Evolutionary conservation across 2,797 vertebrate species (phyloP).

Genomic region (Lacerta bilineata): DNA sequence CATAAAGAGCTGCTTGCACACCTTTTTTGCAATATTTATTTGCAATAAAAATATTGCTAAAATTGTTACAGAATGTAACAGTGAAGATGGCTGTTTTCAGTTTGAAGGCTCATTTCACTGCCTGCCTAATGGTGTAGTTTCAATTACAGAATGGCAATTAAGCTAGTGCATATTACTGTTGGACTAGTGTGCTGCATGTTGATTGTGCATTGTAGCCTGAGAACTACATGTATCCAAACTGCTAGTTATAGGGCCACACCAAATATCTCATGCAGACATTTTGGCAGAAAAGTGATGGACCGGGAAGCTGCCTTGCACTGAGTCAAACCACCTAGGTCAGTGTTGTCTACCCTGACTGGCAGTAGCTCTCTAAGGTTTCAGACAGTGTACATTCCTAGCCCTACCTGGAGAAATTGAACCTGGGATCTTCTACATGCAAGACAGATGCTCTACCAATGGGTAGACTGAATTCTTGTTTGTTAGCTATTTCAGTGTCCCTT

Average conservation of each 20-base stretch:
- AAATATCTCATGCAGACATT: background rate
- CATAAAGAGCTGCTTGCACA: rapidly evolving
- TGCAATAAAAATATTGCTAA: background rate
- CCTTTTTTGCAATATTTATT: conserved; percentile 6
- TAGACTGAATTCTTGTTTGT: background rate
- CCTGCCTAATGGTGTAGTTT: background rate
- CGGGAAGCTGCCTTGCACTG: no score
- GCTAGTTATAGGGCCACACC: background rate
- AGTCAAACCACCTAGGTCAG: no score
- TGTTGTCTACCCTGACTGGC: no score
- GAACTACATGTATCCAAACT: conserved; percentile 7
- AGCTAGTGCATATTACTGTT: background rate
- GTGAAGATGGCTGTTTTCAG: conserved; percentile 9
- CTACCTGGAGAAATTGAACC: no score
- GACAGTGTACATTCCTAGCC: no score
- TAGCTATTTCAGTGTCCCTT: background rate
- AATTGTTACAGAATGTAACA: background rate
- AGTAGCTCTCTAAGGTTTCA: no score
- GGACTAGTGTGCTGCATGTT: background rate
- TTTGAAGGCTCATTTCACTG: background rate
- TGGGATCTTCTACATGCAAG: no score
- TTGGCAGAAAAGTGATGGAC: background rate
- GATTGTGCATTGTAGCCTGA: background rate
- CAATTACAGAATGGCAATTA: background rate
- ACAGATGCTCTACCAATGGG: no score